Conservation (phyloP, 2,888 invertebrate species). For the Tryphoninae sp. region DNA sequence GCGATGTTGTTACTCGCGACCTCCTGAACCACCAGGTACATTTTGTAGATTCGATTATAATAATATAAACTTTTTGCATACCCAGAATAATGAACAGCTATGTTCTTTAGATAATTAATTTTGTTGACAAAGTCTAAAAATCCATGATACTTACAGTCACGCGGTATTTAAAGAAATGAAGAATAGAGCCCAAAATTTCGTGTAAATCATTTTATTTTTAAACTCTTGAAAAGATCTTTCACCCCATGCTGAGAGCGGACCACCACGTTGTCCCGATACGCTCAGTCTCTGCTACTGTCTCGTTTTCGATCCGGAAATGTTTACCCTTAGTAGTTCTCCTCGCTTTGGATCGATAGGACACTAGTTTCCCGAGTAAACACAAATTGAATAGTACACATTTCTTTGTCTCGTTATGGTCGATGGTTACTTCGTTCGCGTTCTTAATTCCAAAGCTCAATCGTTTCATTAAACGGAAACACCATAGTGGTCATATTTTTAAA, state of each 20-base stretch:
- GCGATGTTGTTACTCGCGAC: slow-evolving; percentile 71
- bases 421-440: slow-evolving; percentile 7
- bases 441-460: neutral
- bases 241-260: slow-evolving; percentile 73
- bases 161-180: slow-evolving; percentile 25
- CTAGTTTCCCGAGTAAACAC: slow-evolving; percentile 1
- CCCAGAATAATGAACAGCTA: neutral
- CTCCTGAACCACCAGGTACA: slow-evolving; percentile 76
- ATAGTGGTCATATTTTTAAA: neutral
- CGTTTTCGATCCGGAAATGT: slow-evolving; percentile 24
- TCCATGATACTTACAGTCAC: neutral
- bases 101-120: neutral
- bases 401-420: neutral
- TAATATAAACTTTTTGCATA: slow-evolving; percentile 10
- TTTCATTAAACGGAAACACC: neutral
- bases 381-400: neutral
- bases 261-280: slow-evolving; percentile 61
- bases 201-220: slow-evolving; percentile 66
- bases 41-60: slow-evolving; percentile 12
- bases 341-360: slow-evolving; percentile 57
- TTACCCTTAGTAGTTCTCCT: slow-evolving; percentile 62
- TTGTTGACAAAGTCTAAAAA: slow-evolving; percentile 4
- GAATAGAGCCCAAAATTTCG: slow-evolving; percentile 42
- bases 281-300: slow-evolving; percentile 13
- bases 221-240: slow-evolving; percentile 43